Base-by-base conservation (phyloP, 2,113 vertebrate genomes). In the Thryonomys swinderianus region DNA sequence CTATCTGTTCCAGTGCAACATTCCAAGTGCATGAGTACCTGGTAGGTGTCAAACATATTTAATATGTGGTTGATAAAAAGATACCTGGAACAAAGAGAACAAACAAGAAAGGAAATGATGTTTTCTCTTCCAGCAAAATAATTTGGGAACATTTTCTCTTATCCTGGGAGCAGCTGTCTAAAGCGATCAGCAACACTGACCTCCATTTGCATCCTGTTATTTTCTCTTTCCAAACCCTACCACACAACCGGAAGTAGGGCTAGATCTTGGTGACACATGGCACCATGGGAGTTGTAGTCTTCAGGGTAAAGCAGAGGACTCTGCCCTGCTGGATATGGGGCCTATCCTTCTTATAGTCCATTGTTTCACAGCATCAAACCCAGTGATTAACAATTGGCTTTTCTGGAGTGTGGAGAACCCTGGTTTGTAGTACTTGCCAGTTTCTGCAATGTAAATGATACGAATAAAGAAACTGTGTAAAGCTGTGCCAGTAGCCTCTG, bases 261-360 rank as follows among this genome's bases (percentile, higher is more conserved):
- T 40, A 57, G 40, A 3, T 34, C 30, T 32, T 8, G 10, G 17
- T 40, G 76, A n/a, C 4, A 0, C 21, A 3, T 2, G 2, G 69
- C 21, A 37, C 32, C 12, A 14, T 79, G 86, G 78, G 62, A 48
- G 16, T 13, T 40, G 20, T 25, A 27, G 61, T 66, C 42, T 40
- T 4, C 9, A 48, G 0, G 0, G 34, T 4, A 62, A 32, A 37
- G 57, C 4, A 1, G 2, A 32, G 45, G 21, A 13, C 7, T 40
- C n/a, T 30, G 9, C 6, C 2, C 12, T 8, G 30, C 25, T 1
- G 1, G 37, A 8, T 51, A 2, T 0, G 12, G 5, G n/a, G 62
- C 59, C 53, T 59, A 2, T 45, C 17, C 81, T 84, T 42, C 73
- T n/a, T 66, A 6, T 42, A 23, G 55, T 21, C 18, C 53, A 30